Evolutionary conservation across 2,888 invertebrate species (phyloP), one percentile per base, ranked within the genome.

Genomic region (Machimus rusticus): DNA sequence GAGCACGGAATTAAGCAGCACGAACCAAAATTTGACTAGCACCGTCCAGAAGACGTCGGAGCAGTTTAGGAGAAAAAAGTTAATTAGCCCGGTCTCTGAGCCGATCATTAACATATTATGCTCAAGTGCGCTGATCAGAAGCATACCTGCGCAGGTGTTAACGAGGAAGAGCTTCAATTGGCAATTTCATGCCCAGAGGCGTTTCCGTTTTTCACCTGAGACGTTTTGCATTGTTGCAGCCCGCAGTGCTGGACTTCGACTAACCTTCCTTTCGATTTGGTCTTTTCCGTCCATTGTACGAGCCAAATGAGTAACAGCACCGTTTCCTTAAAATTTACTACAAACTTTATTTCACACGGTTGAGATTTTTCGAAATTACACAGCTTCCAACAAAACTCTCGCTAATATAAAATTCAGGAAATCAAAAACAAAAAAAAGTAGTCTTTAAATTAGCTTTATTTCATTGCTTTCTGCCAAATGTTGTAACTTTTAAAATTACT

Each of bases 1-100:
- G 43, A 79, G 79, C 79, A 46, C 39, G 31, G 79, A 79, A 79
- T 79, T 79, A 79, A 79, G 28, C 46, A 28, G 46, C 79, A 39
- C 28, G 79, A 39, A 46, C 28, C 28, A 28, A 79, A 79, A 79
- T 79, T 79, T 79, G 37, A 79, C 79, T 46, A 79, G 46, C 43
- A n/a, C 46, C 23, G 51, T 2, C 51, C 37, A 19, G 34, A 37
- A 77, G 37, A 46, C 28, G 39, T 4, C 5, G n/a, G 37, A 8
- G 28, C 46, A 19, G 46, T 31, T 19, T 51, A 51, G 19, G 23
- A 28, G 2, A 51, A 79, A 79, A 79, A 79, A 46, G 79, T 39
- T 79, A 79, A 79, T 79, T 79, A 79, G 79, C 46, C 46, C 39
- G 19, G 14, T 0, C 12, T 46, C 28, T 12, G 19, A 9, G 66